These are phyloP conservation scores for Ciconia boyciana DNA, from an alignment of 2,113 vertebrate genomes.

Conservation along the genomic window DNA sequence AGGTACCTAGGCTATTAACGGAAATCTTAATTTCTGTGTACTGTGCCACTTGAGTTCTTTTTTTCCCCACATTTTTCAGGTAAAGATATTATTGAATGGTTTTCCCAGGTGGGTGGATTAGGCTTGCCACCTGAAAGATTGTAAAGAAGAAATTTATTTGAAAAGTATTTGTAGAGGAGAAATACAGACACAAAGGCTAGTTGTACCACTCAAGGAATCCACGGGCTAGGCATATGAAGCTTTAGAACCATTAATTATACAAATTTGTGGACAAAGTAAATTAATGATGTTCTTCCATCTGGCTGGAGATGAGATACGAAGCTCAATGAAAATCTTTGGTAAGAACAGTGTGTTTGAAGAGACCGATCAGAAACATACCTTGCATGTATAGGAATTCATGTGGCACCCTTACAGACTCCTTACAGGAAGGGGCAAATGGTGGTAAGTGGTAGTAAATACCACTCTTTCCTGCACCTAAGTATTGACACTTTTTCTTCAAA, in stretches of 20 bases:
- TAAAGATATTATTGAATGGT: not conserved
- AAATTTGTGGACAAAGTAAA: not conserved
- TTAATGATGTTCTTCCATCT: not conserved
- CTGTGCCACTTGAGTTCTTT: not conserved
- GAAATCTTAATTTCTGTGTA: not conserved
- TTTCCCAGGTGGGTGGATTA: not conserved
- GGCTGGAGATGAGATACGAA: not conserved
- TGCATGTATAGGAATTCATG: not conserved
- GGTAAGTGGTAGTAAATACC: not conserved
- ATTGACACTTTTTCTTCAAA: not conserved
- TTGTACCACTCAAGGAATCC: not conserved
- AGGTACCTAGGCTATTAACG: not conserved
- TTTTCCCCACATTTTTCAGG: not conserved
- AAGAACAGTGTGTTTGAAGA: not conserved
- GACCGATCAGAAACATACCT: not conserved
- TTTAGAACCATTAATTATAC: not conserved
- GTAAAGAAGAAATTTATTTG: not conserved
- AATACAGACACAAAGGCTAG: not conserved
- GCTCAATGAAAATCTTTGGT: not conserved
- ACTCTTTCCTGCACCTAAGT: not conserved
- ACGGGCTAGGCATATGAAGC: rapidly evolving
- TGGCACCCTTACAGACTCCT: not conserved
- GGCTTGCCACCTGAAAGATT: not conserved
- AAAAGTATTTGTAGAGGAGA: no score
- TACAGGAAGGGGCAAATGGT: not conserved